Base-by-base conservation (phyloP, 1,140 invertebrate genomes). In the Calephelis virginiensis region DNA sequence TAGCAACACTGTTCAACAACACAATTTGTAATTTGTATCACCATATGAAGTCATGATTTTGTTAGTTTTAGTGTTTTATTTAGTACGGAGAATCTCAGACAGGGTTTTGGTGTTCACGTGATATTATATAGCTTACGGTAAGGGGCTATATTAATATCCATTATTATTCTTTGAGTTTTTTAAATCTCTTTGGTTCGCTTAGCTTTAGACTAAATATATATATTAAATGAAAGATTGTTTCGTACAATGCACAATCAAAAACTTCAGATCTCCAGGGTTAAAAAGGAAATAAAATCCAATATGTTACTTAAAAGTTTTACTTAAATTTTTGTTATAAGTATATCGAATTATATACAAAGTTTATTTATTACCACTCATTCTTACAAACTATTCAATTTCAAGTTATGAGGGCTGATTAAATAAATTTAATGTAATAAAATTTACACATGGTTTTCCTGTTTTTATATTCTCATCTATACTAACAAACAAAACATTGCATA, bases 291-390 rank as follows among this genome's bases (percentile, higher is more conserved):
- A 85, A 86, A 89, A 85, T 81, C 75, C 86, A 81, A 77, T 85
- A 79, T 87, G 70, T 87, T 86, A 88, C 83, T 89, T 89, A 86
- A 88, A 88, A 89, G 81, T 83, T 91, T 91, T 89, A 91, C 88
- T 90, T 90, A 89, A 81, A 80, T 78, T 85, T 82, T 80, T 82
- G 82, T 87, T 86, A 85, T 90, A 59, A 59, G 53, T 59, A 89
- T 88, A 82, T 76, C 85, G 82, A 88, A 90, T 78, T 90, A 89
- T 90, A 89, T 90, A 90, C 88, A 89, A 81, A 81, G 80, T 89
- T 84, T 68, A 60, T 68, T 77, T 84, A 81, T 83, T 79, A 83
- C 78, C 83, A 88, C 78, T 87, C 85, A 83, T 67, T 76, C 84
- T 86, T 90, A 89, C 64, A 73, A 82, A 78, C 83, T 89, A 86